Conservation (phyloP, 2,888 invertebrate species). For the Melinaea marsaeus region DNA sequence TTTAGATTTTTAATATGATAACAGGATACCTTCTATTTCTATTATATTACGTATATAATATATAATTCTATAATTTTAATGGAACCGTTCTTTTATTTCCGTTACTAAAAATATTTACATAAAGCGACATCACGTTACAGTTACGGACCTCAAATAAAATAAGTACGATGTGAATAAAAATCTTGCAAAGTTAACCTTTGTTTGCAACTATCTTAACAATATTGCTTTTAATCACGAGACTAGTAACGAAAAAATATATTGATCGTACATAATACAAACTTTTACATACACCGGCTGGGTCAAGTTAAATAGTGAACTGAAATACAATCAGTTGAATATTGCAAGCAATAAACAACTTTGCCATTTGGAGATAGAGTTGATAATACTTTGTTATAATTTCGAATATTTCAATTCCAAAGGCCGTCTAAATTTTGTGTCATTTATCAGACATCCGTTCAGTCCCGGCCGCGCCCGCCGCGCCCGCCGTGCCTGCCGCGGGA, state of each 20-base stretch:
- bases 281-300: too few relatives aligned
- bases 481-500: slow-evolving; percentile 62
- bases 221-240: slow-evolving; percentile 1
- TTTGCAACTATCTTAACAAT: background rate
- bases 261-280: background rate
- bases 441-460: slow-evolving; percentile 48
- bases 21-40: too few relatives aligned
- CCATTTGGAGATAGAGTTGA: background rate
- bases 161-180: slow-evolving; percentile 9
- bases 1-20: background rate
- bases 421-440: slow-evolving; percentile 50
- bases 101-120: slow-evolving; percentile 43
- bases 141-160: slow-evolving; percentile 16
- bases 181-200: too few relatives aligned
- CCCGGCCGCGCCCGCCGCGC: slow-evolving; percentile 67
- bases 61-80: too few relatives aligned
- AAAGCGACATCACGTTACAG: slow-evolving; percentile 48
- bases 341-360: slow-evolving; percentile 3
- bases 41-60: too few relatives aligned
- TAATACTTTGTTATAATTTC: background rate
- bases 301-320: too few relatives aligned
- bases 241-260: background rate
- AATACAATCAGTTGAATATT: too few relatives aligned
- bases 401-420: slow-evolving; percentile 12
- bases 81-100: too few relatives aligned